Base-by-base conservation (phyloP, 2,888 invertebrate genomes). In the Noctua pronuba region DNA sequence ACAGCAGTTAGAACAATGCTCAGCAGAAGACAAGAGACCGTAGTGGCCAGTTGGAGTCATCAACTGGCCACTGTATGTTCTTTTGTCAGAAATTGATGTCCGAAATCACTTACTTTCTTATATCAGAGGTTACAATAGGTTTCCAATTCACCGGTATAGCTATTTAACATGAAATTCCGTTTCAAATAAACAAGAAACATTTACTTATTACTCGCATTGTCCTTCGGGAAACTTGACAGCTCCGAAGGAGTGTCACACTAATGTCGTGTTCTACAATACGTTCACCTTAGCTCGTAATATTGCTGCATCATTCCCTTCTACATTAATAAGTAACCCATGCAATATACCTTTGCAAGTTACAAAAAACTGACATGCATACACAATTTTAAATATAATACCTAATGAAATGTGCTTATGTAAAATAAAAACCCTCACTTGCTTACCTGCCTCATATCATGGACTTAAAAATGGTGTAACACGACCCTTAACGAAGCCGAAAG, bases 161-260 rank as follows among this genome's bases (percentile, higher is more conserved):
- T 16, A 16, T 58, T 16, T 2, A 60, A 31, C 7, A 68, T 62
- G 5, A 28, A 60, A 68, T n/a, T 46, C 16, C 3, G 5, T 71
- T 55, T 11, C 4, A 31, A 71, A 72, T 71, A 55, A 64, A 79
- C 71, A 78, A 79, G 46, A 65, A 21, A 38, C 79, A 46, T 72
- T 79, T 49, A 46, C 55, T 73, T 72, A 79, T 79, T 79, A 79
- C 46, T 46, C 7, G 35, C 31, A 5, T 1, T 24, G 78, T 79
- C 73, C 78, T 65, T 73, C n/a, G 78, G 78, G 78, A 49, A 58
- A 10, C 3, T 24, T 66, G 73, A 73, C 79, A 55, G 55, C 1
- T 41, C 41, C 46, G 8, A 73, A 41, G 46, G 73, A 73, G 73
- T 79, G 52, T 65, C 35, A 46, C 31, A 58, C 7, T 41, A 11